A percentile compares a stretch with the other conserved stretches of the same genome.
These are phyloP conservation scores for Cyclura pinguis DNA, from an alignment of 2,797 vertebrate genomes.

Conservation along the genomic window DNA sequence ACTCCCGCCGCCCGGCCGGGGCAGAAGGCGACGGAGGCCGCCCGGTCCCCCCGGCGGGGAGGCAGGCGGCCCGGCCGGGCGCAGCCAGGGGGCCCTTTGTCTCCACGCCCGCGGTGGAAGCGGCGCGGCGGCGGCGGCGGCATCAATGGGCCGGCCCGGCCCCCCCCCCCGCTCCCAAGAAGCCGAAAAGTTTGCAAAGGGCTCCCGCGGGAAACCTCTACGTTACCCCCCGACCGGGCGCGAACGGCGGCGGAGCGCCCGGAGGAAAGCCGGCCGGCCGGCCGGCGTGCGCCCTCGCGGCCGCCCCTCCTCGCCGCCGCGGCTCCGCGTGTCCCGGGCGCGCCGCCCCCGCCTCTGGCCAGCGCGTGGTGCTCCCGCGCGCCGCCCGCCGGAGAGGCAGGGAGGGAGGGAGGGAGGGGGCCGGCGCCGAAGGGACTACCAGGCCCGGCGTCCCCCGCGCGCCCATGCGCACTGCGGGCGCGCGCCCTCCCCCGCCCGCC, in stretches of 20 bases:
- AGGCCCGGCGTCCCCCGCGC: conserved; percentile 65
- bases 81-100: conserved; percentile 2
- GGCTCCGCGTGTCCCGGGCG: conserved; percentile 26
- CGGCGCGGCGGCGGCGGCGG: too few species aligned
- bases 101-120: not conserved
- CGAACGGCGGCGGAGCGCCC: not conserved
- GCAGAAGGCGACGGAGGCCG: too few species aligned
- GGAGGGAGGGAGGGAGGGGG: too few species aligned
- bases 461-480: not conserved
- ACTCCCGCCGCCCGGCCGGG: too few species aligned
- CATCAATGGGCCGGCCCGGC: conserved; percentile 11
- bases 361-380: not conserved
- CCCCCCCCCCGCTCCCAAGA: conserved; percentile 9
- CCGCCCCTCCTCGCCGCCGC: not conserved
- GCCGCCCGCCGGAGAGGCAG: not conserved
- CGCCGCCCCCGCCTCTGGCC: not conserved
- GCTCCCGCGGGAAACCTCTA: too few species aligned
- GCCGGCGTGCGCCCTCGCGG: too few species aligned
- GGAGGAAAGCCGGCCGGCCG: not conserved
- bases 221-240: too few species aligned
- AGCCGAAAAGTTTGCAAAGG: not conserved
- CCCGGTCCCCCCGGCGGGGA: too few species aligned
- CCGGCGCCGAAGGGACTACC: conserved; percentile 24
- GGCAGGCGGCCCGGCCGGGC: too few species aligned
- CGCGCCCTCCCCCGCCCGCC: rapidly evolving